Percentiles rank a stretch among this genome's conserved stretches.
These are phyloP conservation scores for Calephelis perditalis DNA, from an alignment of 2,888 invertebrate species.

Conservation along the genomic window DNA sequence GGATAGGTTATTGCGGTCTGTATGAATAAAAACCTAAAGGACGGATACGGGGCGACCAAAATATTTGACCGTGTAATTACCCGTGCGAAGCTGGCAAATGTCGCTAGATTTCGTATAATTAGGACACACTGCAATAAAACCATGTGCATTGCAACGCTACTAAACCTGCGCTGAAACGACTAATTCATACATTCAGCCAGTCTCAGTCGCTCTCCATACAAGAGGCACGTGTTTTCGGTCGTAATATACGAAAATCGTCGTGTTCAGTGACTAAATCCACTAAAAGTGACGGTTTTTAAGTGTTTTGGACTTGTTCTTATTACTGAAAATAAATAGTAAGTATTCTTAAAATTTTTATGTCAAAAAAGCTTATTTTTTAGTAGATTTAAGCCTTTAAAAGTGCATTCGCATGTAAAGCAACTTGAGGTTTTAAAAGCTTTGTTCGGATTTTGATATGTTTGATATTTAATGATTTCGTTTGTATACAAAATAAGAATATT, in stretches of 20 bases:
- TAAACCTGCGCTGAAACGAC: conserved; percentile 7
- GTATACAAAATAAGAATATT: background rate
- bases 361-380: background rate
- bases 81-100: background rate
- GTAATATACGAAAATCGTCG: background rate
- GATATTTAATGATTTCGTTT: background rate
- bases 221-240: background rate
- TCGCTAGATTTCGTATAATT: background rate
- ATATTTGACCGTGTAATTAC: too few species aligned
- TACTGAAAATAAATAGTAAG: background rate
- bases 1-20: too few species aligned
- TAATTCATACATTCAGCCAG: background rate
- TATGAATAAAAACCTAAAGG: too few species aligned
- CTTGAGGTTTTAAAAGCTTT: background rate
- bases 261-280: background rate
- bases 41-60: too few species aligned
- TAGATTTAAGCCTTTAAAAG: background rate
- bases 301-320: conserved; percentile 5
- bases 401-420: conserved; percentile 1
- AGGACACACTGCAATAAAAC: conserved; percentile 3
- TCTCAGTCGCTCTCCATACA: background rate
- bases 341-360: background rate
- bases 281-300: background rate
- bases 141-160: conserved; percentile 1
- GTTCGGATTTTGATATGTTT: background rate